Percentiles rank a stretch among this genome's conserved stretches.
phyloP scores from a whole-genome alignment of 2,888 invertebrate species.

The Amiota minor region DNA sequence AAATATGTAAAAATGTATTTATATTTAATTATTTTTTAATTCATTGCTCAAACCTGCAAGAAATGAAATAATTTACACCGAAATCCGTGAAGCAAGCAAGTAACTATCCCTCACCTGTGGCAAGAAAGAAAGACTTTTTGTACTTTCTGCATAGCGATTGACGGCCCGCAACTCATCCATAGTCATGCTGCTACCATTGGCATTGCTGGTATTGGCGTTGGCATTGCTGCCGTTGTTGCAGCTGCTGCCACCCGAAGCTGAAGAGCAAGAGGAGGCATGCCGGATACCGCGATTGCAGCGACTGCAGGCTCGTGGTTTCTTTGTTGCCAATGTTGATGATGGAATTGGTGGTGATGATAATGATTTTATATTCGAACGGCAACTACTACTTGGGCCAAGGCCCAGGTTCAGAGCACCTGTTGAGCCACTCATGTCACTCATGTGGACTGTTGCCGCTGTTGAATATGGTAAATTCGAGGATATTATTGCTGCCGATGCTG shows the following conservation, averaged over 20 bases:
- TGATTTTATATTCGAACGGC: conserved; percentile 23
- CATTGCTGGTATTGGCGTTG: conserved; percentile 73
- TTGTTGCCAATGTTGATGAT: conserved; percentile 23
- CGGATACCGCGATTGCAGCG: conserved; percentile 72
- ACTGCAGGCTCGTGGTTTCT: conserved; percentile 59
- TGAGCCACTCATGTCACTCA: neutral
- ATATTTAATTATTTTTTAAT: neutral
- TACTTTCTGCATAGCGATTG: conserved; percentile 93
- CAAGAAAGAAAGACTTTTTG: conserved; percentile 90
- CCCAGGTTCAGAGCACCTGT: conserved; percentile 14
- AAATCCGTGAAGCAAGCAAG: conserved; percentile 72
- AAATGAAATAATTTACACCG: conserved; percentile 62
- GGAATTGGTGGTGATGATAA: conserved; percentile 6
- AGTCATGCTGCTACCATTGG: conserved; percentile 76
- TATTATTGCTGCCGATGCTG: conserved; percentile 12
- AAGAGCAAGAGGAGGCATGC: conserved; percentile 77
- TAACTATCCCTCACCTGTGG: conserved; percentile 84
- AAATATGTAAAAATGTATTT: conserved; percentile 35
- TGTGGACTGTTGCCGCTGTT: conserved; percentile 40
- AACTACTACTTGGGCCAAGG: conserved; percentile 34
- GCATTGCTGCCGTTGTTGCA: conserved; percentile 53
- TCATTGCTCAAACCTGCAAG: conserved; percentile 51
- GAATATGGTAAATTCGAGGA: neutral
- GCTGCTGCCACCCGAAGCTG: conserved; percentile 74
- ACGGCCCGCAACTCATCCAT: conserved; percentile 88